Conservation (phyloP, 2,888 invertebrate genomes). For the Troilus luridus region DNA sequence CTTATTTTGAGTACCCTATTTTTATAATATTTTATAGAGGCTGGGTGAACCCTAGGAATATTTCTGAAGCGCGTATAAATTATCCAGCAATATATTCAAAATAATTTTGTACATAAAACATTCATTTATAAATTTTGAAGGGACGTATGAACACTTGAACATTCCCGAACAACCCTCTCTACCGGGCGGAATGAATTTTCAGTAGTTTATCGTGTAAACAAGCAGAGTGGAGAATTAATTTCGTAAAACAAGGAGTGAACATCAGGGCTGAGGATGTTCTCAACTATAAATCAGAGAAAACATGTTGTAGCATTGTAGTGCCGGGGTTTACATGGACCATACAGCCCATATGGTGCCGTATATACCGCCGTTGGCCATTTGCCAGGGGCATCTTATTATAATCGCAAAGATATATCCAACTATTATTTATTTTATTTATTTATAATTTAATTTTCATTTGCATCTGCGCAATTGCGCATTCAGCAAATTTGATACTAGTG, state of each 20-base stretch:
- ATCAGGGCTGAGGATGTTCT: not conserved
- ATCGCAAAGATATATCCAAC: not conserved
- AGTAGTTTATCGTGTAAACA: slow-evolving; percentile 40
- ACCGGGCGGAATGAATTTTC: not conserved
- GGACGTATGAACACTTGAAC: not conserved
- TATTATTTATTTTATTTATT: too few relatives aligned
- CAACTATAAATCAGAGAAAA: slow-evolving; percentile 45
- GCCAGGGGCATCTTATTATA: not conserved
- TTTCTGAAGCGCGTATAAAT: not conserved
- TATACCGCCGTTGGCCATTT: not conserved
- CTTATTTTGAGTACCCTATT: too few relatives aligned
- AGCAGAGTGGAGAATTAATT: slow-evolving; percentile 11
- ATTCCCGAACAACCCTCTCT: not conserved
- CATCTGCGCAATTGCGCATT: too few relatives aligned
- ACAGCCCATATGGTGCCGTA: slow-evolving; percentile 16
- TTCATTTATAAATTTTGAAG: not conserved
- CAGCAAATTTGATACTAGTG: too few relatives aligned
- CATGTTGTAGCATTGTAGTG: slow-evolving; percentile 31
- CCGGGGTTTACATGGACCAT: not conserved
- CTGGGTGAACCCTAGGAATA: too few relatives aligned
- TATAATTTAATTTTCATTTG: too few relatives aligned
- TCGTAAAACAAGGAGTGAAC: not conserved
- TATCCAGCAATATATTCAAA: not conserved
- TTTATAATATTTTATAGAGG: too few relatives aligned
- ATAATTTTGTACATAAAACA: not conserved